Evolutionary conservation across 2,888 invertebrate genomes (phyloP).

Genomic region (Andricus curvator): DNA sequence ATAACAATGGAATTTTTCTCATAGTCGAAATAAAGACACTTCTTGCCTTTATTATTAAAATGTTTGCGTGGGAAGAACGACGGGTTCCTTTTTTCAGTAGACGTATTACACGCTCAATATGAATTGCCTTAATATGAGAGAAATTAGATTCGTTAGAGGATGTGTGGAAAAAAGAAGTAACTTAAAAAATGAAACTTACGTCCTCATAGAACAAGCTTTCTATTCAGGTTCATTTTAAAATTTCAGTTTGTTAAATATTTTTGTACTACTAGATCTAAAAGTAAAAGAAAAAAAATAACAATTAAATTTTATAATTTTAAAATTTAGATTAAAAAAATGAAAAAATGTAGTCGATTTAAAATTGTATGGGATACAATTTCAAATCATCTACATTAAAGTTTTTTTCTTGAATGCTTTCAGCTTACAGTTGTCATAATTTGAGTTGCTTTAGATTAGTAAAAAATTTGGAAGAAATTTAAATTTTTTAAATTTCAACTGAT

Average conservation of each 20-base stretch:
- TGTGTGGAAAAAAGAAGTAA: neutral
- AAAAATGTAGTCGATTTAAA: too few relatives aligned
- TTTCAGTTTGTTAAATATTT: neutral
- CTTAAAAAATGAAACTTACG: neutral
- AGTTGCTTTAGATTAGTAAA: too few relatives aligned
- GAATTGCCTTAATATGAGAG: neutral
- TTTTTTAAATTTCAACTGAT: too few relatives aligned
- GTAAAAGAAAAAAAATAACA: neutral
- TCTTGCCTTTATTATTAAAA: neutral
- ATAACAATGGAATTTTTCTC: neutral
- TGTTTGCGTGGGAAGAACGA: neutral
- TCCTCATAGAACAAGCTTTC: neutral
- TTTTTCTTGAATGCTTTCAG: too few relatives aligned
- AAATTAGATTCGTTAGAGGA: neutral
- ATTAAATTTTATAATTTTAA: too few relatives aligned
- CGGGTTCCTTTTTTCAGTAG: neutral
- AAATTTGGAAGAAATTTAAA: neutral
- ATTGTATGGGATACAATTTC: too few relatives aligned
- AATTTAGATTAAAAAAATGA: too few relatives aligned
- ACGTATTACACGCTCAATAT: neutral
- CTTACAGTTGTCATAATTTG: too few relatives aligned
- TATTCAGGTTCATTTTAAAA: neutral
- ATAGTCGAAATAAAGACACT: neutral
- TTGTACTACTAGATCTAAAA: neutral
- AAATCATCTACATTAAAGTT: neutral